A percentile compares a stretch with the other conserved stretches of the same genome.
Evolutionary conservation across 2,113 vertebrate genomes (phyloP).

Genomic region (Platycercus adscitus): DNA sequence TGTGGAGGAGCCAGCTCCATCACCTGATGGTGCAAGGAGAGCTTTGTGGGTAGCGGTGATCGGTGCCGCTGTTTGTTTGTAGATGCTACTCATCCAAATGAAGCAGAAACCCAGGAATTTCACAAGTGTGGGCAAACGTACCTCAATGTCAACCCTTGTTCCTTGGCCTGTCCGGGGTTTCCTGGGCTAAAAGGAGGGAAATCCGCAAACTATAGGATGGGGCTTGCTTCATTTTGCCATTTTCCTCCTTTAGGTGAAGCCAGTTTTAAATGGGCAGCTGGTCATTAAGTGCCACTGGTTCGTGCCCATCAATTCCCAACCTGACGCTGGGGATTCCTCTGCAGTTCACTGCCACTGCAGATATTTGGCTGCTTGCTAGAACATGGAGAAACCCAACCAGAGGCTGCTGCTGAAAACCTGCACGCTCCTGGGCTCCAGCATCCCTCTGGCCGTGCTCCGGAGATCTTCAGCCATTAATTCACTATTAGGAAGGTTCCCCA

Average conservation of each 20-base stretch:
- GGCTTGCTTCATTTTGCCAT: accelerated
- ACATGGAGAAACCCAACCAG: neutral
- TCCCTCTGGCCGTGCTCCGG: neutral
- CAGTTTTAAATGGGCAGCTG: accelerated
- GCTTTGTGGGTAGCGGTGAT: neutral
- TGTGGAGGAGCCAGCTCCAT: neutral
- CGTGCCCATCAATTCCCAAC: neutral
- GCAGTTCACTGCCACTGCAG: neutral
- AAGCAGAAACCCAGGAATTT: conserved; percentile 18
- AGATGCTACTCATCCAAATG: neutral
- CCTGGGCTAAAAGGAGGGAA: neutral
- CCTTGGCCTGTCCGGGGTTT: neutral
- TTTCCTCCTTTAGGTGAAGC: neutral
- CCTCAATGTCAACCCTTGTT: neutral
- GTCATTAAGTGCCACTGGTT: accelerated
- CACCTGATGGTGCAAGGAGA: neutral
- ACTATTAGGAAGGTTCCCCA: neutral
- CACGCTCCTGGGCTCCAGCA: neutral
- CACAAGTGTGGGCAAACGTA: neutral
- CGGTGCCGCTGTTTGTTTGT: neutral
- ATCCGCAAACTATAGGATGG: neutral
- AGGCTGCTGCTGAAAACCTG: neutral
- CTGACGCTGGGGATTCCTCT: neutral
- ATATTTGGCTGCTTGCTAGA: neutral
- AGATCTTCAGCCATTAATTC: neutral